Evolutionary conservation across 2,888 invertebrate species (phyloP), one percentile per base, ranked within the genome.

Genomic region (Lacanobia wlatinum): DNA sequence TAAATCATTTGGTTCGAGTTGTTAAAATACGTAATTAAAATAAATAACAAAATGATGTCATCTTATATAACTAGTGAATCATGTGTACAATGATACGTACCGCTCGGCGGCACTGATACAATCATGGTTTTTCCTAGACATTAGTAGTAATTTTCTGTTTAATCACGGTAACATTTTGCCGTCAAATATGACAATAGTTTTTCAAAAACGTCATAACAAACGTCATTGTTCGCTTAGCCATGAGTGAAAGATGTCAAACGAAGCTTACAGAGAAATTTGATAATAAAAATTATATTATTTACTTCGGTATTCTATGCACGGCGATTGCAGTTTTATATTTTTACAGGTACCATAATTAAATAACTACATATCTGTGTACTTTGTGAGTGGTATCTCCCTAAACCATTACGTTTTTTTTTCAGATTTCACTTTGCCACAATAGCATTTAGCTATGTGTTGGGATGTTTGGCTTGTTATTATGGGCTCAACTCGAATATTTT

Each of bases 241-340:
- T 96, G 96, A 95, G 94, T 94, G 95, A 96, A 94, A 94, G 95
- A 94, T 96, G 96, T 96, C 96, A 96, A 93, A 93, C 89, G 86
- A 93, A 94, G 93, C 93, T 93, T 90, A 90, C 85, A 91, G 93
- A 94, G 90, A 94, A 94, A 92, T 92, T 93, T 93, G 92, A 92
- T 91, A 95, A 94, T 93, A 92, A 89, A 91, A 95, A 94, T 93
- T 94, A 93, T 93, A 92, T 94, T 94, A 92, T 95, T 94, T 95
- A 91, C 90, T 83, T 92, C 80, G 93, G 93, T 88, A 90, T 94
- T 85, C 73, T 94, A 78, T 92, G 92, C 83, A 91, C 91, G 82
- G 91, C 93, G 70, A 80, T 94, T 73, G 94, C 93, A 80, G 90
- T 95, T 77, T 89, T 95, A 90, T 94, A 93, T 92, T 92, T 94